Evolutionary conservation across 2,113 vertebrate genomes (phyloP).

Genomic region (Pituophis catenifer): DNA sequence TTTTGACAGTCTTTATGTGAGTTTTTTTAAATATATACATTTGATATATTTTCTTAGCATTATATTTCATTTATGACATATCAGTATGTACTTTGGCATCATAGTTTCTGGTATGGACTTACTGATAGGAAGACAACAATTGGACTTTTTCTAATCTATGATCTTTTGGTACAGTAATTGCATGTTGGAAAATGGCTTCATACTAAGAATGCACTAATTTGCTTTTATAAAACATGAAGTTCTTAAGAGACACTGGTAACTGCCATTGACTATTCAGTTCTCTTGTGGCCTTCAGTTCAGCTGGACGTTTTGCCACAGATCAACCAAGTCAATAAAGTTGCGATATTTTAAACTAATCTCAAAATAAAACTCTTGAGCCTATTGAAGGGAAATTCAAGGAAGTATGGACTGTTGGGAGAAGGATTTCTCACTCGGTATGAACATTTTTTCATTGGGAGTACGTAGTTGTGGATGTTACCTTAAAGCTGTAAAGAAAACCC

Average conservation of each 20-base stretch:
- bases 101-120: neutral
- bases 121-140: neutral
- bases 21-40: neutral
- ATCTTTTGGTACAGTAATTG: neutral
- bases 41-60: neutral
- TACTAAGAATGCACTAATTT: neutral
- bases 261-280: neutral
- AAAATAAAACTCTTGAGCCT: neutral
- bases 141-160: neutral
- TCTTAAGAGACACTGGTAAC: neutral
- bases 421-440: neutral
- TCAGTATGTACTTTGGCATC: neutral
- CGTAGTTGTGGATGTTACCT: neutral
- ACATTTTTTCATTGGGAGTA: neutral
- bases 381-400: neutral
- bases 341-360: constrained; percentile 22
- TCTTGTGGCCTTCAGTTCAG: neutral
- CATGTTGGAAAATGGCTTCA: neutral
- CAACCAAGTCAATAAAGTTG: neutral
- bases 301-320: constrained; percentile 37
- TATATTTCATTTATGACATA: neutral
- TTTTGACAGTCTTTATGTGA: neutral
- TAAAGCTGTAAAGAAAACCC: neutral
- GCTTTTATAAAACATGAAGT: neutral
- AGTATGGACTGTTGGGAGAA: neutral